These are phyloP conservation scores for Tuta absoluta DNA, from an alignment of 2,888 invertebrate genomes.

Conservation along the genomic window DNA sequence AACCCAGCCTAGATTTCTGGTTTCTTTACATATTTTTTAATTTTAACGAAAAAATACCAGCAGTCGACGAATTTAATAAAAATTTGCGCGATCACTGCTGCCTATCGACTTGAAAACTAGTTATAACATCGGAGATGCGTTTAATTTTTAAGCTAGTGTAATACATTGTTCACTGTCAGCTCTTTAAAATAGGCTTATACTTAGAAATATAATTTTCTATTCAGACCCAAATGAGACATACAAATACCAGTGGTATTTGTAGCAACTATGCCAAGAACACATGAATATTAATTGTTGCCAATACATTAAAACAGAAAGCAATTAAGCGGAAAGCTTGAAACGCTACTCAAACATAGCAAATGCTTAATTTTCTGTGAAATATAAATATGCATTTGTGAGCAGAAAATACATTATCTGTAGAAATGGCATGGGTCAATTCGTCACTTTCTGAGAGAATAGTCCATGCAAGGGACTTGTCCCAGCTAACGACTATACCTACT, in stretches of 20 bases:
- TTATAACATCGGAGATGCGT: too few species aligned
- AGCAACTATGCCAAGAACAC: not conserved
- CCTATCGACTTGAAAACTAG: too few species aligned
- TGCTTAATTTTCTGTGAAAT: conserved; percentile 6
- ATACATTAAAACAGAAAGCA: not conserved
- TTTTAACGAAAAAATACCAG: too few species aligned
- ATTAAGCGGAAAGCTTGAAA: not conserved
- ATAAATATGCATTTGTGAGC: not conserved
- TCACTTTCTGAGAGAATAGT: conserved; percentile 6
- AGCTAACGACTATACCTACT: not conserved
- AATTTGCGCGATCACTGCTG: too few species aligned
- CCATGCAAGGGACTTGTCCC: conserved; percentile 5
- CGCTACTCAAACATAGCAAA: not conserved
- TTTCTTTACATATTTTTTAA: too few species aligned
- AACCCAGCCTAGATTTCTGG: too few species aligned
- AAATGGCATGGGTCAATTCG: not conserved
- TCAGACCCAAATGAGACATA: not conserved
- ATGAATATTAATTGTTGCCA: not conserved
- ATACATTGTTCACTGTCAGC: too few species aligned
- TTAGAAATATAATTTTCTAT: not conserved
- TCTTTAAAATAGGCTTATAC: too few species aligned
- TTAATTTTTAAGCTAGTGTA: too few species aligned
- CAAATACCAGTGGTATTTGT: not conserved
- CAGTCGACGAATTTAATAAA: too few species aligned
- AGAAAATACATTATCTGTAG: not conserved